phyloP scores from a whole-genome alignment of 1,140 invertebrate genomes.

The Drosophila truncata region DNA sequence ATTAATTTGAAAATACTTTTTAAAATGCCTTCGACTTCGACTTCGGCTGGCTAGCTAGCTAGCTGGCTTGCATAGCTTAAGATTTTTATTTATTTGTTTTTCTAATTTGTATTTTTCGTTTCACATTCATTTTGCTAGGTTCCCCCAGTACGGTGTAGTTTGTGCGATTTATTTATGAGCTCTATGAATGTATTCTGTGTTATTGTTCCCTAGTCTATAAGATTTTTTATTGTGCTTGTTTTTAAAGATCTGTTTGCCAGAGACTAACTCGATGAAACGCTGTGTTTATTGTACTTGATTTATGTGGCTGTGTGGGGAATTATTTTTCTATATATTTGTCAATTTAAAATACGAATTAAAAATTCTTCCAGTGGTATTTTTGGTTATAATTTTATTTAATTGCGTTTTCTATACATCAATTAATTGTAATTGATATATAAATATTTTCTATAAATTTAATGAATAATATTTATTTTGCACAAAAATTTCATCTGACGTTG shows the following conservation, averaged over 20 bases:
- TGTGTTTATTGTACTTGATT: slow-evolving; percentile 62
- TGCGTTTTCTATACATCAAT: background rate
- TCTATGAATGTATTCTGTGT: slow-evolving; percentile 47
- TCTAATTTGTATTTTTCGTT: slow-evolving; percentile 64
- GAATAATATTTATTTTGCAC: background rate
- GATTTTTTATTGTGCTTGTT: slow-evolving; percentile 19
- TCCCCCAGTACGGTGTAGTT: slow-evolving; percentile 57
- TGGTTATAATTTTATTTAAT: background rate
- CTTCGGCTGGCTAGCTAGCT: slow-evolving; percentile 3
- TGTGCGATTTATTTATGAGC: slow-evolving; percentile 70
- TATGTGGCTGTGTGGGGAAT: slow-evolving; percentile 48
- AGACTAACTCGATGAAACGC: slow-evolving; percentile 56
- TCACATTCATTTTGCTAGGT: slow-evolving; percentile 53
- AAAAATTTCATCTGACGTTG: slow-evolving; percentile 11
- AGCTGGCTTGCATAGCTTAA: slow-evolving; percentile 52
- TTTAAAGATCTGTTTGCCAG: slow-evolving; percentile 17
- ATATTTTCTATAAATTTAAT: background rate
- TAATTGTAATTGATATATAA: background rate
- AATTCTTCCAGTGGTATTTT: slow-evolving; percentile 25
- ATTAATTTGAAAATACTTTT: slow-evolving; percentile 84
- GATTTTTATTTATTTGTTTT: slow-evolving; percentile 81
- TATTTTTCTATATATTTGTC: slow-evolving; percentile 51
- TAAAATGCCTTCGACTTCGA: slow-evolving; percentile 43
- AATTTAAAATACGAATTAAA: slow-evolving; percentile 38
- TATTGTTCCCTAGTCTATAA: slow-evolving; percentile 28